These are phyloP conservation scores for Ictalurus furcatus DNA, from an alignment of 2,113 vertebrate species.

Conservation along the genomic window DNA sequence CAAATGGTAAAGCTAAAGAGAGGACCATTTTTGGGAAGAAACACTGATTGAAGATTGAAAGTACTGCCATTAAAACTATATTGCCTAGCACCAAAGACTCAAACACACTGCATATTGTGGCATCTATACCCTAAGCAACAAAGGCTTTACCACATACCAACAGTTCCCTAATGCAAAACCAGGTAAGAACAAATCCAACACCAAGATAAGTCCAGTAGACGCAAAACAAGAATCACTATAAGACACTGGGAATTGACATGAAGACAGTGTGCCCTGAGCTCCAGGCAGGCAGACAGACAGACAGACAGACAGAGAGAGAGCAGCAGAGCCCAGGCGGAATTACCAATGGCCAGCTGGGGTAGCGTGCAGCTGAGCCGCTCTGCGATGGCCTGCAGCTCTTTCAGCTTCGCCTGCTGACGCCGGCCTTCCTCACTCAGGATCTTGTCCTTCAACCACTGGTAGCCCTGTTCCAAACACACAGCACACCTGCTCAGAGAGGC, in stretches of 20 bases:
- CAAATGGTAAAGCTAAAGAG: background rate
- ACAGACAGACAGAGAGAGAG: constrained; percentile 65
- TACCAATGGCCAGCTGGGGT: constrained; percentile 86
- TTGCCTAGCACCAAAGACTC: background rate
- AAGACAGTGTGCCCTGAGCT: constrained; percentile 49
- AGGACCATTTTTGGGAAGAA: background rate
- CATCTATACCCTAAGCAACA: background rate
- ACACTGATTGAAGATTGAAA: background rate
- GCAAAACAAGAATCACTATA: background rate
- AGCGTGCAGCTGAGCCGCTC: constrained; percentile 86
- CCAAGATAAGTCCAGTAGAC: background rate
- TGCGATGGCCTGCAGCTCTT: constrained; percentile 84
- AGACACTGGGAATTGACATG: constrained; percentile 15
- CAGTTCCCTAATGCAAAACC: background rate
- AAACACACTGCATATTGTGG: background rate
- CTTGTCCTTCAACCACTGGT: constrained; percentile 90
- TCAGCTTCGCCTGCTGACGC: constrained; percentile 87
- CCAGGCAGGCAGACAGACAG: constrained; percentile 61
- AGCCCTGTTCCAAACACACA: constrained; percentile 69
- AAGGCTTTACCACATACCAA: background rate
- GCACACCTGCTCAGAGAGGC: constrained; percentile 47
- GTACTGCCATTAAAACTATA: background rate
- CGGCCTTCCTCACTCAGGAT: constrained; percentile 87
- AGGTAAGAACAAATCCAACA: background rate
- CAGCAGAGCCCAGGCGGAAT: constrained; percentile 50